These are phyloP conservation scores for Acronicta psi DNA, from an alignment of 2,888 invertebrate genomes.

Conservation along the genomic window DNA sequence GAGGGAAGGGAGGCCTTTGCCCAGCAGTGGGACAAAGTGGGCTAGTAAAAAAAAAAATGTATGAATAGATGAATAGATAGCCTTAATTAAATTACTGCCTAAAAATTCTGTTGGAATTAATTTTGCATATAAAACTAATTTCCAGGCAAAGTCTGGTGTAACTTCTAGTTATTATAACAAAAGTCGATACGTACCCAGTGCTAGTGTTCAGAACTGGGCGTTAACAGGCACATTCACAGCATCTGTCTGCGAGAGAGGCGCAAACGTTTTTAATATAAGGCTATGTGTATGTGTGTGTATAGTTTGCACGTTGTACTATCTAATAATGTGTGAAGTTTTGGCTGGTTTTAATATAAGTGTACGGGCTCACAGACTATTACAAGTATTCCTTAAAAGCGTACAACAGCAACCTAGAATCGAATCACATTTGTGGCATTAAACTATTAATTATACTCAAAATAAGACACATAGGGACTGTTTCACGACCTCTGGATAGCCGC, in stretches of 20 bases:
- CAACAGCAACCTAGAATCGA: too few relatives aligned
- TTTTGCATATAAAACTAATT: not conserved
- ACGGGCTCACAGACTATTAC: not conserved
- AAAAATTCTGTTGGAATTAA: not conserved
- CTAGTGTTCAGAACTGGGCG: constrained; percentile 82
- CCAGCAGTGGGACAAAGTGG: too few relatives aligned
- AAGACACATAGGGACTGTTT: too few relatives aligned
- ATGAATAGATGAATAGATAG: too few relatives aligned
- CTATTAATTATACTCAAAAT: too few relatives aligned
- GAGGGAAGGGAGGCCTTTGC: too few relatives aligned
- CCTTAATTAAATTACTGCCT: too few relatives aligned
- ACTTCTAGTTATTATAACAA: constrained; percentile 68
- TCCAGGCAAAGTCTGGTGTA: not conserved
- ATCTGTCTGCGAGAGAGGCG: constrained; percentile 73
- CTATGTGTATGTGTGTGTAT: constrained; percentile 10
- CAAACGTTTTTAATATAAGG: constrained; percentile 79
- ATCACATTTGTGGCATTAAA: too few relatives aligned
- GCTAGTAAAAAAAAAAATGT: too few relatives aligned
- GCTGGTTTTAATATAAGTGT: not conserved
- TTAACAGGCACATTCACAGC: constrained; percentile 78
- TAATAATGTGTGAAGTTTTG: not conserved
- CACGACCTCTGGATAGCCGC: too few relatives aligned
- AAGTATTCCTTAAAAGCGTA: not conserved
- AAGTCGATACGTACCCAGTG: constrained; percentile 72
- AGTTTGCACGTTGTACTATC: not conserved